Conservation (phyloP, 1,140 invertebrate species). For the Lordiphosa stackelbergi region DNA sequence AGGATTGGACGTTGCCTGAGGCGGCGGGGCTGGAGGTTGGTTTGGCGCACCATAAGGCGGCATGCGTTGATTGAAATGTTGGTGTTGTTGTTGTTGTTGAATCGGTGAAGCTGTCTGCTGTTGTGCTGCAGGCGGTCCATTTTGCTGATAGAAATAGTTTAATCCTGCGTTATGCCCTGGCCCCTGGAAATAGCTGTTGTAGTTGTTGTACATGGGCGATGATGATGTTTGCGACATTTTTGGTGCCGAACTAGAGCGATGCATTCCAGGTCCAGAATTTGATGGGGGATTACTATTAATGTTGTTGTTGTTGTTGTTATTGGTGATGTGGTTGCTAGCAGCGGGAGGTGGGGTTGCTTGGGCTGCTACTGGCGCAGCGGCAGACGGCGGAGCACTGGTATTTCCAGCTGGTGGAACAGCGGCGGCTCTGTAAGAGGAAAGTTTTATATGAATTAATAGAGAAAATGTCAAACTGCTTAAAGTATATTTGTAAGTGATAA, state of each 20-base stretch:
- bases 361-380: conserved; percentile 15
- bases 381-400: conserved; percentile 8
- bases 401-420: conserved; percentile 24
- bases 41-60: conserved; percentile 34
- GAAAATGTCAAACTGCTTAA: no score
- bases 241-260: conserved; percentile 56
- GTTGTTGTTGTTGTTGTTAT: conserved; percentile 50
- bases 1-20: conserved; percentile 28
- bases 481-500: no score
- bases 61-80: conserved; percentile 53
- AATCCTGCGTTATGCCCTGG: conserved; percentile 36
- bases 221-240: conserved; percentile 56
- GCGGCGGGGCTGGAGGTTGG: conserved; percentile 3
- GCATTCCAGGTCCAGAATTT: conserved; percentile 35
- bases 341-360: conserved; percentile 19
- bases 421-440: conserved; percentile 23
- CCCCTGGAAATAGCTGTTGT: conserved; percentile 54
- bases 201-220: conserved; percentile 50
- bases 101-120: conserved; percentile 24
- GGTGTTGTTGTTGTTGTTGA: conserved; percentile 24
- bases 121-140: conserved; percentile 17
- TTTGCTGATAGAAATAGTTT: conserved; percentile 52
- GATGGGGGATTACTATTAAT: conserved; percentile 31
- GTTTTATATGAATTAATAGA: not conserved
- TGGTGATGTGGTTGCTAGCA: conserved; percentile 35